These are phyloP conservation scores for Neodiprion fabricii DNA, from an alignment of 1,140 invertebrate species.

Conservation along the genomic window DNA sequence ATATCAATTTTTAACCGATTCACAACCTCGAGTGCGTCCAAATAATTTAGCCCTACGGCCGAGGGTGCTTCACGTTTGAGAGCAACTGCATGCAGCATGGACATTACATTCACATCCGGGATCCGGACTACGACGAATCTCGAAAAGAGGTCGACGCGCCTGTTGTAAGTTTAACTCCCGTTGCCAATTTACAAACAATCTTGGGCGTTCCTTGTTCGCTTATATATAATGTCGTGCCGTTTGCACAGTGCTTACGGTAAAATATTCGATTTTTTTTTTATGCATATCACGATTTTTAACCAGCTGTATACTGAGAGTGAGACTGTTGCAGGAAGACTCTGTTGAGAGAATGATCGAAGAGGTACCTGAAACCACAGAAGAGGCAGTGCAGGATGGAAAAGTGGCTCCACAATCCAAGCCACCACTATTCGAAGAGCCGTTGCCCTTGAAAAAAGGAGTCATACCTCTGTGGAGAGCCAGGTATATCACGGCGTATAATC, in stretches of 20 bases:
- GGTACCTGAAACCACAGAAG: background rate
- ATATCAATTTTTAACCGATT: background rate
- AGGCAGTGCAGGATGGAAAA: background rate
- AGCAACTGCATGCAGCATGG: conserved; percentile 71
- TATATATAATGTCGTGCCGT: too few relatives aligned
- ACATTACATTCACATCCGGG: conserved; percentile 64
- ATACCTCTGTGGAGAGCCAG: conserved; percentile 69
- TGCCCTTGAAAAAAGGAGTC: conserved; percentile 30
- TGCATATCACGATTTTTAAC: background rate
- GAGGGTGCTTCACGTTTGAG: conserved; percentile 73
- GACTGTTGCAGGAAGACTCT: background rate
- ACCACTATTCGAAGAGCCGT: conserved; percentile 9
- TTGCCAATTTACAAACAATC: background rate
- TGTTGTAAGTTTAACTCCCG: conserved; percentile 42
- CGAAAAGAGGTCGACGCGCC: conserved; percentile 53
- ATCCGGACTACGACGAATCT: conserved; percentile 62
- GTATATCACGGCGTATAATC: conserved; percentile 69
- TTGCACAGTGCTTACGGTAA: too few relatives aligned
- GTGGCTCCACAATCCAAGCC: background rate
- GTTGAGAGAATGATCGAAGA: conserved; percentile 16
- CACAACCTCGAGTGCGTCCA: background rate
- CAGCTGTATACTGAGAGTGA: background rate
- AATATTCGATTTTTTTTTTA: background rate
- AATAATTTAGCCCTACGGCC: conserved; percentile 62
- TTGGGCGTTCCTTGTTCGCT: background rate